Base-by-base conservation (phyloP, 2,113 vertebrate species). In the Morone saxatilis region DNA sequence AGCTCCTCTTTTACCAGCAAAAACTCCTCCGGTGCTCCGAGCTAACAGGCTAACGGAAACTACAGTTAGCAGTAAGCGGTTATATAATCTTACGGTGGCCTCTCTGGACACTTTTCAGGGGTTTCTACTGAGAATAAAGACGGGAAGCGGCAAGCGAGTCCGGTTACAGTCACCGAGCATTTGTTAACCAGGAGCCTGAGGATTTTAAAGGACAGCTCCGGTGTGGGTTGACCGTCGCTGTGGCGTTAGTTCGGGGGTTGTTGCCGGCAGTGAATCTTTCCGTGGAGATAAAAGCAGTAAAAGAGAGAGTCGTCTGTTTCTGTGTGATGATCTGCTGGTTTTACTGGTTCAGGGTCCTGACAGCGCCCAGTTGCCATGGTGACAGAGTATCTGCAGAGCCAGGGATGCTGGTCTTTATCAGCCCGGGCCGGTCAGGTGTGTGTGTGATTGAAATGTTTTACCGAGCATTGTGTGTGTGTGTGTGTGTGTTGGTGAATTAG, bases 331-430 rank as follows among this genome's bases (percentile, higher is more conserved):
- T 77, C 68, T 57, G 61, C 77, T 84, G 88, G 74, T 87, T 84
- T 63, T 11, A 80, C 83, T 74, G 83, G 84, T 89, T 68, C 68
- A 3, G 83, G 78, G 80, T 72, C 73, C 77, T 62, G 86, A 69
- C 63, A 19, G 62, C n/a, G 48, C 57, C n/a, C 25, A 47, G 90
- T 91, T 87, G 72, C 86, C 87, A 91, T 91, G 81, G 90, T 54
- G 83, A 92, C 19, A 4, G 67, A 74, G 86, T 62, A 79, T 87
- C 74, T 73, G 71, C 83, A 12, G 17, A 76, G 63, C 66, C 71
- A 66, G 74, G 25, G 75, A 76, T 69, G 75, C 54, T 71, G 86
- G 65, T 90, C 65, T 84, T 92, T 69, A 88, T 89, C 84, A 85
- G 81, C 31, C 43, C 0, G 62, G 66, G 51, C 71, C 61, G 71